Conservation (phyloP, 1,140 invertebrate genomes). For the Phocides pigmalion region DNA sequence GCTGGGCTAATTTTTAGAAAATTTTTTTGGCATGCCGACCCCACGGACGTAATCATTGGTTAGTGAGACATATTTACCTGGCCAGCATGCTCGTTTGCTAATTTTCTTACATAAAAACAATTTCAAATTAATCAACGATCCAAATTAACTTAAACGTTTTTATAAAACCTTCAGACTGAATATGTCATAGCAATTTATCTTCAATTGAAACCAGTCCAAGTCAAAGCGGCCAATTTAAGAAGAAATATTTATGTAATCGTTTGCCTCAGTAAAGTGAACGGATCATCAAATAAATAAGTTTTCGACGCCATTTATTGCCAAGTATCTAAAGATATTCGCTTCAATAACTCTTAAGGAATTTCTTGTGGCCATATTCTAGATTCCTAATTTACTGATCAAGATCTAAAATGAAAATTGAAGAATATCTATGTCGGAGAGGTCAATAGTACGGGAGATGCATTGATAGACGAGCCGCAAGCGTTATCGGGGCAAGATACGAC, state of each 20-base stretch:
- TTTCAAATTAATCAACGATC: no score
- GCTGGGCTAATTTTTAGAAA: no score
- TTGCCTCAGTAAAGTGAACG: slow-evolving; percentile 1
- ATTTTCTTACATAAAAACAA: no score
- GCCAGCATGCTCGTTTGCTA: no score
- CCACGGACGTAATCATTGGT: no score
- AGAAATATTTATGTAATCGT: slow-evolving; percentile 20
- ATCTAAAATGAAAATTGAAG: neutral
- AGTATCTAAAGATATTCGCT: slow-evolving; percentile 1
- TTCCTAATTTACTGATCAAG: neutral
- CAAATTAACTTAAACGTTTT: no score
- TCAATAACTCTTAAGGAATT: neutral
- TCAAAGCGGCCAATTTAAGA: slow-evolving; percentile 11
- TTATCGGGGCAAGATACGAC: no score
- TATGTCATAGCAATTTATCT: neutral
- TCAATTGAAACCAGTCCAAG: neutral
- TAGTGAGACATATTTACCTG: no score
- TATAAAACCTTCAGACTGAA: neutral
- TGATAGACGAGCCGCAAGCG: no score
- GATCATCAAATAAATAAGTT: slow-evolving; percentile 17
- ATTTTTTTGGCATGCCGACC: no score
- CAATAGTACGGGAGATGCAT: no score
- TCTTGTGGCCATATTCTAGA: neutral
- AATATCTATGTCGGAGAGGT: no score
- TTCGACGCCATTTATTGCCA: slow-evolving; percentile 3